phyloP scores from a whole-genome alignment of 1,140 invertebrate genomes.

The Heliconius himera region DNA sequence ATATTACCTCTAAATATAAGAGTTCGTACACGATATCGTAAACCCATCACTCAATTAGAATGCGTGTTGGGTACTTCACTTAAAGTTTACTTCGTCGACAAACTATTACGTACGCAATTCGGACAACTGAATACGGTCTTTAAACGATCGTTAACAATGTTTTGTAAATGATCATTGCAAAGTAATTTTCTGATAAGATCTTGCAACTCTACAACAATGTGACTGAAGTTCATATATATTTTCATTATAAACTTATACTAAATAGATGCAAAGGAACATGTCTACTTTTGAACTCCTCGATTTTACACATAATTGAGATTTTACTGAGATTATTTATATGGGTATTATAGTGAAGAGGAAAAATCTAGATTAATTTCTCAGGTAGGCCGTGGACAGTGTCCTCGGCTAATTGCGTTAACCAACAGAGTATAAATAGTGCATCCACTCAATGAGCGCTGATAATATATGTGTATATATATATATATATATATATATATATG shows the following conservation, averaged over 20 bases:
- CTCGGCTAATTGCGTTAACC: neutral
- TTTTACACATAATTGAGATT: neutral
- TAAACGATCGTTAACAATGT: neutral
- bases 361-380: neutral
- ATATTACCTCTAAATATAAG: neutral
- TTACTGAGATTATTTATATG: neutral
- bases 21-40: neutral
- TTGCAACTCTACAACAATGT: neutral
- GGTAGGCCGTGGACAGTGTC: neutral
- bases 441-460: neutral
- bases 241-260: no score
- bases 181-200: constrained; percentile 10
- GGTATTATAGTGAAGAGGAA: neutral
- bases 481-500: no score
- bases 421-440: neutral
- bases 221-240: neutral
- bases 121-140: neutral
- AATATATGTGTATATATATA: no score
- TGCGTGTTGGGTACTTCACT: neutral
- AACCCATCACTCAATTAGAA: neutral
- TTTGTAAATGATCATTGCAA: neutral
- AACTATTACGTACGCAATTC: neutral
- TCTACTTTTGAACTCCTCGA: no score
- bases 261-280: no score
- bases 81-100: neutral